These are phyloP conservation scores for Drosophila tanythrix DNA, from an alignment of 2,888 invertebrate genomes.

Conservation along the genomic window DNA sequence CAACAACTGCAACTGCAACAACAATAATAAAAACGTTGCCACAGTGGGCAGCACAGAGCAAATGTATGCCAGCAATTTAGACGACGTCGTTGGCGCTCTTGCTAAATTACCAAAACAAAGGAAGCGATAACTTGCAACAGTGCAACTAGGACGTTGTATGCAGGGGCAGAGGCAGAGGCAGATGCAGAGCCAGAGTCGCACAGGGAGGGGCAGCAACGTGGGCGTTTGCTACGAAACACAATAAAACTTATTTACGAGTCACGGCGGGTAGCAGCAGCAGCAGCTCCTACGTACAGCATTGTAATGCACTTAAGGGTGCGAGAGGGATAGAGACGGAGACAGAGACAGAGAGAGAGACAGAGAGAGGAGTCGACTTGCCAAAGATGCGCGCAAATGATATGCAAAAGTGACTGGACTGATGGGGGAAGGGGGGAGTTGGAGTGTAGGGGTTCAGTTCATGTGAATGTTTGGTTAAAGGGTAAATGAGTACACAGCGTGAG, in stretches of 20 bases:
- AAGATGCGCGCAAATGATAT: constrained; percentile 81
- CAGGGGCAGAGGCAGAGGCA: constrained; percentile 8
- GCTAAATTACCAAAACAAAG: constrained; percentile 80
- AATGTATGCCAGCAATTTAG: constrained; percentile 81
- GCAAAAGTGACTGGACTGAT: constrained; percentile 53
- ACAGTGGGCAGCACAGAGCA: constrained; percentile 61
- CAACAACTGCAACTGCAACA: constrained; percentile 23
- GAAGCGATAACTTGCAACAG: constrained; percentile 78
- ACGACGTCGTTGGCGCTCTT: constrained; percentile 79
- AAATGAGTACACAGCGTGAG: constrained; percentile 76
- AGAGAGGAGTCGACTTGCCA: constrained; percentile 30
- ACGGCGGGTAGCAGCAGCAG: constrained; percentile 61
- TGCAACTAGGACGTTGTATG: background rate
- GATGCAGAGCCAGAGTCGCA: constrained; percentile 8
- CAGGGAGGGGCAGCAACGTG: constrained; percentile 32
- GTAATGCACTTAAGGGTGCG: constrained; percentile 76
- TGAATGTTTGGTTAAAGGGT: constrained; percentile 76
- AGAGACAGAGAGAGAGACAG: background rate
- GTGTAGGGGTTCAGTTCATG: constrained; percentile 29
- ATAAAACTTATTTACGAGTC: constrained; percentile 83
- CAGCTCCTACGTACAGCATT: constrained; percentile 73
- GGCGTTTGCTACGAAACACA: constrained; percentile 71
- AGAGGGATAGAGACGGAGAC: constrained; percentile 4
- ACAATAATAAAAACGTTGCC: constrained; percentile 26
- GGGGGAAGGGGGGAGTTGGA: background rate